Evolutionary conservation across 2,888 invertebrate genomes (phyloP), one percentile per base, ranked within the genome.

Genomic region (Dione juno): DNA sequence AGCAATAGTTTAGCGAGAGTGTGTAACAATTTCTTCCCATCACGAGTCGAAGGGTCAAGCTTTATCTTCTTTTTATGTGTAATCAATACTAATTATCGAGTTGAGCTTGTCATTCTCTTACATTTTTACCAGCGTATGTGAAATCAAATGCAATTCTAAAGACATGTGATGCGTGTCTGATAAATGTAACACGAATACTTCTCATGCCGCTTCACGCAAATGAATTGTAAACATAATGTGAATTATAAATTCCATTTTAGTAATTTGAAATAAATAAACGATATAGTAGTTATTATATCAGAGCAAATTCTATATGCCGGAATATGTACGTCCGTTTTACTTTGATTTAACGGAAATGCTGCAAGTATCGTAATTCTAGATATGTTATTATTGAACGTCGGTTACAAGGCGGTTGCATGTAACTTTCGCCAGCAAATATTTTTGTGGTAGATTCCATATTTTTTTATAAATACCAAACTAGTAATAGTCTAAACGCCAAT

Each of bases 151-250:
- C 80, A 82, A 77, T 79, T 74, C 74, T 71, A 72, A 74, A 76
- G 71, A 69, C 63, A 74, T 57, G 69, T 71, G 64, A 72, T 64
- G 70, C 70, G 48, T 63, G 71, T 74, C 75, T 69, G 67, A 71
- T 72, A n/a, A n/a, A 73, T 58, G 65, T 72, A 75, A 80, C 85
- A 87, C 83, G 85, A 80, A 73, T 77, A 77, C 74, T 74, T 70
- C 77, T 80, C 85, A 84, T 88, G 87, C 74, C 75, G 75, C 80
- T 81, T 80, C 80, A 79, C 75, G 79, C 84, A 88, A 88, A 88
- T 85, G 77, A 74, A 77, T 75, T 78, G 78, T 82, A 81, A 82
- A 83, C 80, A 79, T 76, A 76, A 72, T 52, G 28, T 13, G 28
- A 5, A 57, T 19, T 66, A 48, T 16, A 67, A 21, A 37, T 6